These are phyloP conservation scores for Ophion obscuratus DNA, from an alignment of 2,888 invertebrate species.

Conservation along the genomic window DNA sequence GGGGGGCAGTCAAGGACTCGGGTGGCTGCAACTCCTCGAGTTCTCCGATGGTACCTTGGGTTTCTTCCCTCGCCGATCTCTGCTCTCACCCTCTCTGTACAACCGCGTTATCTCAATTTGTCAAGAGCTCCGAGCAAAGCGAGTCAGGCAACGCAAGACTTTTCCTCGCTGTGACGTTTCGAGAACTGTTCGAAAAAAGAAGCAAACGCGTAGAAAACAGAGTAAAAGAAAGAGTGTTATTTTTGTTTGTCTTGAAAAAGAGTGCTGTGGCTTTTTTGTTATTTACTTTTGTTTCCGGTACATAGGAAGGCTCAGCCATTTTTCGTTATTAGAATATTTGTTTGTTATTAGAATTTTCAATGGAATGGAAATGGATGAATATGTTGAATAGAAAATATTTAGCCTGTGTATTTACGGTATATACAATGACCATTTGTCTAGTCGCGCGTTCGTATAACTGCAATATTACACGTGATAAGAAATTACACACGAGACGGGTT, in stretches of 20 bases:
- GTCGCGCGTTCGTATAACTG: too few species aligned
- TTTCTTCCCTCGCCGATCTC: slow-evolving; percentile 37
- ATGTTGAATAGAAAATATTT: too few species aligned
- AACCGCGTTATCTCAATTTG: slow-evolving; percentile 66
- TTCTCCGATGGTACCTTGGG: slow-evolving; percentile 19
- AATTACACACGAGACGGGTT: background rate
- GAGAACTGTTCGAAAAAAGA: slow-evolving; percentile 37
- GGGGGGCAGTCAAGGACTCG: slow-evolving; percentile 29
- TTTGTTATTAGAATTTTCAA: too few species aligned
- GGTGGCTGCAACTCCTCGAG: slow-evolving; percentile 49
- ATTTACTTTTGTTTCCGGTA: background rate
- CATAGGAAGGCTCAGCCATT: background rate
- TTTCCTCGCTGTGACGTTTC: slow-evolving; percentile 20
- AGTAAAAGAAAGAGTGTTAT: slow-evolving; percentile 18
- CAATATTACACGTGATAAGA: too few species aligned
- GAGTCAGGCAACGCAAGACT: slow-evolving; percentile 42
- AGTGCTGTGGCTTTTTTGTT: background rate
- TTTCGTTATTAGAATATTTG: too few species aligned
- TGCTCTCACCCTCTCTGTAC: slow-evolving; percentile 30
- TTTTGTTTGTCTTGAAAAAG: background rate
- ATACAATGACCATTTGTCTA: too few species aligned
- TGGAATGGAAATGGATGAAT: too few species aligned
- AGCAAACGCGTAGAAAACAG: background rate
- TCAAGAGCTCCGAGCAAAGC: slow-evolving; percentile 55
- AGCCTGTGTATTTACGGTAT: too few species aligned